phyloP scores from a whole-genome alignment of 2,113 vertebrate species.

The Planiliza haematocheilus region DNA sequence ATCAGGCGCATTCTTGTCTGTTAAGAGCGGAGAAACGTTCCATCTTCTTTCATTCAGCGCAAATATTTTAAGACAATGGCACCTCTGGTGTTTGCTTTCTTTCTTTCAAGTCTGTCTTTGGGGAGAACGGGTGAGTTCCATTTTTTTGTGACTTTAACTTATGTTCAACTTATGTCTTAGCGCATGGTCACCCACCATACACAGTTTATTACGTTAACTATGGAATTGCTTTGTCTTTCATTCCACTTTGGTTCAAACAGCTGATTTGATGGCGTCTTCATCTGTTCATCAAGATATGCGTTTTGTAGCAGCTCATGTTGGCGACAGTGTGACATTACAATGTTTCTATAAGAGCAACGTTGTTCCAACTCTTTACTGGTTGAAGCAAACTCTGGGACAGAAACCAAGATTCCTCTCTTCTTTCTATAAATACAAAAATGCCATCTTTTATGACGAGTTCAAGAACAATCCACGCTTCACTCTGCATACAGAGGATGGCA shows the following conservation, averaged over 20 bases:
- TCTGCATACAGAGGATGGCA: neutral
- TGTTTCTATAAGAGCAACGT: neutral
- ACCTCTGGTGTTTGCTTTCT: too few species aligned
- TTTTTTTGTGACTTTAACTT: too few species aligned
- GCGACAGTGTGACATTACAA: neutral
- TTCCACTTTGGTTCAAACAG: neutral
- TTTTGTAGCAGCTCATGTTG: rapidly evolving
- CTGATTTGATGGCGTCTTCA: neutral
- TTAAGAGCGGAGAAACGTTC: too few species aligned
- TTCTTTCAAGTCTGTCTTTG: too few species aligned
- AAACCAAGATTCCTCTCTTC: constrained; percentile 33
- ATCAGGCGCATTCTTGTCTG: too few species aligned
- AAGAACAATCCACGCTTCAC: constrained; percentile 17
- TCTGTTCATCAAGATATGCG: neutral
- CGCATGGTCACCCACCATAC: too few species aligned
- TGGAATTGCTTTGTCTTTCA: neutral
- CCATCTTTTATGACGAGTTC: neutral
- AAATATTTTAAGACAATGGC: too few species aligned
- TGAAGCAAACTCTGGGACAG: constrained; percentile 52
- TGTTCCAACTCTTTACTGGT: constrained; percentile 36
- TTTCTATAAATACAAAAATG: neutral
- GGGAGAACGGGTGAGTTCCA: too few species aligned
- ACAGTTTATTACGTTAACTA: too few species aligned
- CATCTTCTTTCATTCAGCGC: too few species aligned
- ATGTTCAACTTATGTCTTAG: too few species aligned